These are phyloP conservation scores for Drosophila lacertosa DNA, from an alignment of 1,140 invertebrate species.

Conservation along the genomic window DNA sequence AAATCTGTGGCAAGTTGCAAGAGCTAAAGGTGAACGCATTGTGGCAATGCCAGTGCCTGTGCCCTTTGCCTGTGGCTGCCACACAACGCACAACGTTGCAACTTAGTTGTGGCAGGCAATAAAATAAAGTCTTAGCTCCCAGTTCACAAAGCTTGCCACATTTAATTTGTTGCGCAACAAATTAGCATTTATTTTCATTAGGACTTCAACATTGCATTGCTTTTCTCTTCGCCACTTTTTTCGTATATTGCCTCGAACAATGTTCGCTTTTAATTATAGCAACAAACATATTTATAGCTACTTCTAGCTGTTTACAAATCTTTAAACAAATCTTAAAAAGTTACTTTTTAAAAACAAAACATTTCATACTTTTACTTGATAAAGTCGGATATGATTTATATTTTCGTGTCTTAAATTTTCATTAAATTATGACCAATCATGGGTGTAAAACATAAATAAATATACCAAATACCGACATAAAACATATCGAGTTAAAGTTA, in stretches of 20 bases:
- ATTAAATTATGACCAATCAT: too few relatives aligned
- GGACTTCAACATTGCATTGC: conserved; percentile 52
- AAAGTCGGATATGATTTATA: too few relatives aligned
- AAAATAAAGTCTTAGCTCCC: conserved; percentile 77
- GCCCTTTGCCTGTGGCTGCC: conserved; percentile 5
- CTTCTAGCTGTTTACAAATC: conserved; percentile 18
- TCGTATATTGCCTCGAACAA: conserved; percentile 25
- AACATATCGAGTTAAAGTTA: too few relatives aligned
- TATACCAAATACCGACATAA: too few relatives aligned
- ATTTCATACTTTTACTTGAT: too few relatives aligned
- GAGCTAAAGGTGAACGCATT: conserved; percentile 24
- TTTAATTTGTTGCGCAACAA: conserved; percentile 81
- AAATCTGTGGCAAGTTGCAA: conserved; percentile 22
- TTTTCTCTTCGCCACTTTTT: conserved; percentile 3
- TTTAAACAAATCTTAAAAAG: neutral
- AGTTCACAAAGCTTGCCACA: conserved; percentile 51
- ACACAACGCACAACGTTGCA: conserved; percentile 58
- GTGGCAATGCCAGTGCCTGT: neutral
- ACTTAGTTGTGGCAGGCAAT: conserved; percentile 76
- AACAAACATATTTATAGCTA: conserved; percentile 32
- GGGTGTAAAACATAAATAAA: too few relatives aligned
- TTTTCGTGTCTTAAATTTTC: too few relatives aligned
- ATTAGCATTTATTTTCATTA: conserved; percentile 81
- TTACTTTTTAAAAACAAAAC: neutral
- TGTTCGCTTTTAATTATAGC: conserved; percentile 73